Evolutionary conservation across 2,888 invertebrate genomes (phyloP).

Genomic region (Eupithecia vulgata): DNA sequence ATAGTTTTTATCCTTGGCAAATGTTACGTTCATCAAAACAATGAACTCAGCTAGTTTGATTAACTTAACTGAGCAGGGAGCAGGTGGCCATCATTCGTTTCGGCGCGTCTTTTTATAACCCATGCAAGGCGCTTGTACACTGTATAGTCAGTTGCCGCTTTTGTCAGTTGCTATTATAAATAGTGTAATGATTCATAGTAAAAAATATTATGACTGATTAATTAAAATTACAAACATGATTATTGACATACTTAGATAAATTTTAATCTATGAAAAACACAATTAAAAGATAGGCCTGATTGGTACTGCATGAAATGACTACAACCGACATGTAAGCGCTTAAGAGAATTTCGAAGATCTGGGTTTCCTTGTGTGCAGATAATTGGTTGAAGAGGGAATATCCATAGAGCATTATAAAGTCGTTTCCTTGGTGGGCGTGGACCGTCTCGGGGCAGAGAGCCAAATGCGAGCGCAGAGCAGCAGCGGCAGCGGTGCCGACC

Average conservation of each 20-base stretch:
- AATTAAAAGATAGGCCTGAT: background rate
- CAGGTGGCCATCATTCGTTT: background rate
- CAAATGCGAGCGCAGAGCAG: slow-evolving; percentile 46
- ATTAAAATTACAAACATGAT: background rate
- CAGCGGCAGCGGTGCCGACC: slow-evolving; percentile 51
- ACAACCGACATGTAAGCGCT: background rate
- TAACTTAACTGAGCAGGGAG: background rate
- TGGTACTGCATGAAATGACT: background rate
- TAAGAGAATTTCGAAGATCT: background rate
- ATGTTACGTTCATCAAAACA: background rate
- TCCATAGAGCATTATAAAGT: background rate
- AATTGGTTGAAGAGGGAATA: background rate
- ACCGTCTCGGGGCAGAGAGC: slow-evolving; percentile 54
- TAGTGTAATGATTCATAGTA: background rate
- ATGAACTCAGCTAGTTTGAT: background rate
- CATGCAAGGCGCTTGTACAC: slow-evolving; percentile 1
- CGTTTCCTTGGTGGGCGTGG: slow-evolving; percentile 38
- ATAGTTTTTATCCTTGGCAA: background rate
- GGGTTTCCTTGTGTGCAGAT: background rate
- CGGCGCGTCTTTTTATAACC: background rate
- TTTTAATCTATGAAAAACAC: background rate
- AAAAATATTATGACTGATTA: background rate
- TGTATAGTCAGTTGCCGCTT: background rate
- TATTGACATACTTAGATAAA: background rate
- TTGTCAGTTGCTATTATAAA: background rate